Percentiles rank a stretch among this genome's conserved stretches.
Conservation (phyloP, 35 echinoderm and acorn worm genomes). For the Eucidaris tribuloides region DNA sequence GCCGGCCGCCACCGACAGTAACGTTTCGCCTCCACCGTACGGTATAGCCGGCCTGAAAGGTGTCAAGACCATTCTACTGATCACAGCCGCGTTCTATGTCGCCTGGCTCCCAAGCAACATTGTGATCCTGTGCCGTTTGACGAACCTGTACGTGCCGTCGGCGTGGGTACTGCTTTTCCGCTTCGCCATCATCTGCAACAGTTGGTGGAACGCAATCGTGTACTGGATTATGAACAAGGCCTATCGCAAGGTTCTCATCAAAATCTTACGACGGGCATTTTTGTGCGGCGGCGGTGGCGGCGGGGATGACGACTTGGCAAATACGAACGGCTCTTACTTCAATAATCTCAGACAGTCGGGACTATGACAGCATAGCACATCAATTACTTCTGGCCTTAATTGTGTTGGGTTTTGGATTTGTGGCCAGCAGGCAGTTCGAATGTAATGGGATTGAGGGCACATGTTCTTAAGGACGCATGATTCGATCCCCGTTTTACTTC, state of each 20-base stretch:
- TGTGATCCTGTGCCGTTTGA: neutral
- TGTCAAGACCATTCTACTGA: slow-evolving; percentile 13
- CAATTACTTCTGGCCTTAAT: no score
- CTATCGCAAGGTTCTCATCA: neutral
- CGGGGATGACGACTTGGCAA: no score
- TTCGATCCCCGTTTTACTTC: no score
- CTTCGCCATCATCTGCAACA: slow-evolving; percentile 15
- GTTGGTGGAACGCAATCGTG: slow-evolving; percentile 47
- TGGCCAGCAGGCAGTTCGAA: no score
- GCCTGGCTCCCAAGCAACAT: slow-evolving; percentile 22
- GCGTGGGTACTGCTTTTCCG: neutral
- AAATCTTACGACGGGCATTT: no score
- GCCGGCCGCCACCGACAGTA: neutral
- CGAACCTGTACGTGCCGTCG: neutral
- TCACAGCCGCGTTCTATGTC: slow-evolving; percentile 29
- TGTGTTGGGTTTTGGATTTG: no score
- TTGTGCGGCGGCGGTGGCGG: no score
- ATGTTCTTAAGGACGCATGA: no score
- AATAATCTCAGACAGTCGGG: no score
- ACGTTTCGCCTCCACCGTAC: neutral
- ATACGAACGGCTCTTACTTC: no score
- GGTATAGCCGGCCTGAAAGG: neutral
- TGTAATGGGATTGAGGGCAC: no score
- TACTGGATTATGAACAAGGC: slow-evolving; percentile 18
- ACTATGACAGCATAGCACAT: no score